Evolutionary conservation across 2,797 vertebrate species (phyloP), one percentile per base, ranked within the genome.

Genomic region (Acanthiza pusilla): DNA sequence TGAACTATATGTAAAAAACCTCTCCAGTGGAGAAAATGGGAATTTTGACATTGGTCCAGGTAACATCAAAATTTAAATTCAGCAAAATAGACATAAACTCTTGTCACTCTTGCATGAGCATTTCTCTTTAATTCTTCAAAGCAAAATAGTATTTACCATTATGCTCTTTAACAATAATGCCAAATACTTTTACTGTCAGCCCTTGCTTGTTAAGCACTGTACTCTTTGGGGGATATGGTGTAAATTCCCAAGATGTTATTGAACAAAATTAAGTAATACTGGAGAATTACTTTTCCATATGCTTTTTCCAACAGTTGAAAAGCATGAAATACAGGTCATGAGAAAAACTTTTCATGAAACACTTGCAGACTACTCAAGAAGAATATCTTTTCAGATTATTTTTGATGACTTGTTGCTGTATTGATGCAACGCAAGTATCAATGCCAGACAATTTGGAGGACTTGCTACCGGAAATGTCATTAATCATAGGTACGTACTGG

Each of bases 171-270:
- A 62, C 13, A 65, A 57, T 26, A 82, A 62, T 8, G 29, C 16
- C 1, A 1, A 55, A 17, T 43, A 67, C 32, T 71, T 83, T 67
- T 61, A 63, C 42, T 72, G 4, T 75, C 5, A 42, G 13, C 13
- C 25, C 19, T 77, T 45, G 8, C 65, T 43, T 77, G 5, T n/a
- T 57, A 67, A 50, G 15, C 57, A 48, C 5, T 45, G 3, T 42
- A 57, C 2, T 2, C 7, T 53, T 83, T 22, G 18, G 14, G 25
- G 13, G 20, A 30, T 4, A 23, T 1, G 1, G 21, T 23, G 2
- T 8, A 74, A 74, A 68, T 86, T 73, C 14, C 14, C 16, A 42
- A 54, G 14, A 61, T 16, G 9, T 5, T 60, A 42, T 9, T 32
- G 5, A 63, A 78, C 8, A 81, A 55, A 71, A 51, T 30, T 47